These are phyloP conservation scores for Cacatua alba DNA, from an alignment of 2,113 vertebrate species.

Conservation along the genomic window DNA sequence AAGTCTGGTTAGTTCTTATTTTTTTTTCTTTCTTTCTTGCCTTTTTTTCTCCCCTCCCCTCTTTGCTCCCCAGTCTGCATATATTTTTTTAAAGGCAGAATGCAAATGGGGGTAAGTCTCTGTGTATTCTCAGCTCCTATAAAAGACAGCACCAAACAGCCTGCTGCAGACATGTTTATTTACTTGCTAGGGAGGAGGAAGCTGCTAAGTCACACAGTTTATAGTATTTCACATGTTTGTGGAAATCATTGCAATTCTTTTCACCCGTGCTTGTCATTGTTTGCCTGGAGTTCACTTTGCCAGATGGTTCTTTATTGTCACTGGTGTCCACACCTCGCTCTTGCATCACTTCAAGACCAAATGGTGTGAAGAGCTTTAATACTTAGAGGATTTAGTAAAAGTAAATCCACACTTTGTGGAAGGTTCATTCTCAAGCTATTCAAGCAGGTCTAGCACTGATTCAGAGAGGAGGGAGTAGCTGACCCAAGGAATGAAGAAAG, in stretches of 20 bases:
- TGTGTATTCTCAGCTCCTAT: constrained; percentile 45
- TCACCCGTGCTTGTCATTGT: constrained; percentile 96
- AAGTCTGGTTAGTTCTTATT: constrained; percentile 89
- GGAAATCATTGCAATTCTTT: constrained; percentile 96
- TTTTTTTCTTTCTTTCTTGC: constrained; percentile 43
- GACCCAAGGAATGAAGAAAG: constrained; percentile 62
- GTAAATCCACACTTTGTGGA: constrained; percentile 79
- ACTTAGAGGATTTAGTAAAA: constrained; percentile 84
- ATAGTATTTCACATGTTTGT: constrained; percentile 96
- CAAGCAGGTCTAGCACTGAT: constrained; percentile 72
- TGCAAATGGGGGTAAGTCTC: constrained; percentile 56
- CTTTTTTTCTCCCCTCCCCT: not conserved
- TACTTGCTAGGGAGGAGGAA: constrained; percentile 87
- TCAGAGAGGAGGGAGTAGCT: constrained; percentile 63
- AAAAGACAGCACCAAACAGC: constrained; percentile 63
- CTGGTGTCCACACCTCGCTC: constrained; percentile 93
- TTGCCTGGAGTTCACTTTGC: constrained; percentile 91
- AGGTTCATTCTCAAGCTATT: constrained; percentile 74
- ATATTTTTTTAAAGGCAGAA: constrained; percentile 63
- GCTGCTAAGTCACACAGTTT: constrained; percentile 91
- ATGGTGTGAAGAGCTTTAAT: constrained; percentile 91
- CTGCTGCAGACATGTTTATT: constrained; percentile 80
- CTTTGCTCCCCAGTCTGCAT: constrained; percentile 69
- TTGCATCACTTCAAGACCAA: constrained; percentile 95
- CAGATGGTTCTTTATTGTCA: constrained; percentile 99